Base-by-base conservation (phyloP, 35 echinoderm and acorn worm species). In the Anneissia japonica region DNA sequence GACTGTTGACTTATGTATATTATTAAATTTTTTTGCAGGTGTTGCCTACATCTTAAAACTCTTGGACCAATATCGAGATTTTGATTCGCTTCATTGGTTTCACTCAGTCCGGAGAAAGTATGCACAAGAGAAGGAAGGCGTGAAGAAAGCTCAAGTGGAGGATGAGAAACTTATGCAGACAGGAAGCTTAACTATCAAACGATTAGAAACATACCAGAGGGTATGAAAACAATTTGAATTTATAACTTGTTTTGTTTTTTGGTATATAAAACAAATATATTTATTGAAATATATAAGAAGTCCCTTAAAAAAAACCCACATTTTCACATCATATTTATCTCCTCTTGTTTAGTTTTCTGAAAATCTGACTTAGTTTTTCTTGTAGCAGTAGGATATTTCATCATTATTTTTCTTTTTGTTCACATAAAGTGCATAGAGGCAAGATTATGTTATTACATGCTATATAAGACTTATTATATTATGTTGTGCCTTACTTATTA, bases 11-110 rank as follows among this genome's bases (percentile, higher is more conserved):
- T 76, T 30, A 76, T 76, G 74, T 35, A n/a, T 76, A 76, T 31
- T 4, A 9, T 36, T 82, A 39, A 21, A 11, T 86, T 46, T 34
- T 31, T 29, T 86, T 87, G 38, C 82, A 99, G 96, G 96, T 83
- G 89, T 99, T 46, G 96, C 96, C 6, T 99, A 99, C 86, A 99
- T 99, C 32, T 84, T 99, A 31, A 99, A 99, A 74, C 83, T 99
- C 32, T 64, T 99, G 35, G 96, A 99, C 39, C 96, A 99, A 75
- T 99, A 99, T 72, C 92, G 94, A 35, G 92, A 94, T 37, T 99
- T 99, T 92, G 96, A 99, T 74, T 94, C 96, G 0, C 92, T 99
- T 46, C 96, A 99, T 38, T 99, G 96, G 96, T 99, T 94, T 74
- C 96, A 99, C 37, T 94, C 91, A 0, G 96, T 99, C 35, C 88